Percentiles rank a stretch among this genome's conserved stretches.
Evolutionary conservation across 2,888 invertebrate species (phyloP).

Genomic region (Yponomeuta evonymella): DNA sequence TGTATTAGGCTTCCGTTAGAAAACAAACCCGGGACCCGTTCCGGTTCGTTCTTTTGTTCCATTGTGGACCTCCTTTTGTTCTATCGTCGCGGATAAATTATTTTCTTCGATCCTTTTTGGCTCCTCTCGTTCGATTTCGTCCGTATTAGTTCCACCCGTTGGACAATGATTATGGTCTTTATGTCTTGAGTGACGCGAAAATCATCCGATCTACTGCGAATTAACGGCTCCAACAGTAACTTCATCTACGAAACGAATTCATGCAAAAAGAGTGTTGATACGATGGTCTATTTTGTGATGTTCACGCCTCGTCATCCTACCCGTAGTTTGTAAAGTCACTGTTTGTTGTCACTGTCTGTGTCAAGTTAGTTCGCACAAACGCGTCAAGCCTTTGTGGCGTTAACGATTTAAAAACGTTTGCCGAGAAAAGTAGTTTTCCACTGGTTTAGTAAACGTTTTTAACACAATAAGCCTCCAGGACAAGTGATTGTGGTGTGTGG

Average conservation of each 20-base stretch:
- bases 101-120: slow-evolving; percentile 70
- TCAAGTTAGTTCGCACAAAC: too few relatives aligned
- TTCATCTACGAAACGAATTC: slow-evolving; percentile 27
- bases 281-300: too few relatives aligned
- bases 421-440: neutral
- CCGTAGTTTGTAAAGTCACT: too few relatives aligned
- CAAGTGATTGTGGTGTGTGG: too few relatives aligned
- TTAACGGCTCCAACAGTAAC: slow-evolving; percentile 59
- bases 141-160: slow-evolving; percentile 74
- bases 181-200: slow-evolving; percentile 67
- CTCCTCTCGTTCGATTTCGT: slow-evolving; percentile 72
- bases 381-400: too few relatives aligned
- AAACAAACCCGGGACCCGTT: slow-evolving; percentile 57
- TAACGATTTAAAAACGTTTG: neutral
- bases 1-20: slow-evolving; percentile 66
- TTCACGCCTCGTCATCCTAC: too few relatives aligned
- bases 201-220: slow-evolving; percentile 67
- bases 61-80: slow-evolving; percentile 67
- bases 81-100: slow-evolving; percentile 70
- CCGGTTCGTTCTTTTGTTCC: slow-evolving; percentile 67
- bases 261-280: slow-evolving; percentile 26
- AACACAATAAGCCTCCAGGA: too few relatives aligned
- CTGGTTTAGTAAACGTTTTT: too few relatives aligned
- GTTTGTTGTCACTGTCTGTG: too few relatives aligned
- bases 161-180: slow-evolving; percentile 73